Evolutionary conservation across 2,113 vertebrate species (phyloP), one percentile per base, ranked within the genome.

Genomic region (Lota lota): DNA sequence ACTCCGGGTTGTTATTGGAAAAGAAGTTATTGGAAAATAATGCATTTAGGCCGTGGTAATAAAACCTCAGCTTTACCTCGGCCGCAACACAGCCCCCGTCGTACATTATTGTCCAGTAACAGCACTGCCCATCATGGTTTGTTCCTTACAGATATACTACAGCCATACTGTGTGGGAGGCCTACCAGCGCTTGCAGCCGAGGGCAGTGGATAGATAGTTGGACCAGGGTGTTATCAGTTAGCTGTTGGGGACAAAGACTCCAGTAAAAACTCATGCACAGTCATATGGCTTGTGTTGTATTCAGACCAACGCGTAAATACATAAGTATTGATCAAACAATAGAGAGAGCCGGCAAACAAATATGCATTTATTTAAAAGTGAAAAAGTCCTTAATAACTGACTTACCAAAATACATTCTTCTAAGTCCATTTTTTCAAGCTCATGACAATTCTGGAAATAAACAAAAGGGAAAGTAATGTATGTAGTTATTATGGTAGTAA

Each of bases 331-430:
- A 11, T n/a, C 17, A 18, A 56, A 56, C 53, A 56, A n/a, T 14
- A 47, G 7, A 10, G 40, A 47, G 40, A 47, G 7, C 10, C 5
- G 36, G 5, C 36, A 1, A 33, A 40, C 0, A 56, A 6, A 7
- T 56, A 56, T n/a, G 16, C 17, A 56, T 17, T 5, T n/a, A 56
- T 17, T 47, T 14, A 1, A n/a, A 56, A 53, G 11, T 53, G 16
- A 53, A 53, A 2, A 53, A 56, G 58, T 60, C 5, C 19, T 60
- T 19, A 4, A 22, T 28, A 76, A 65, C 64, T 6, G 24, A 79
- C 94, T 95, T 88, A 97, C 95, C 94, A 97, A 90, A 89, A 95
- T 91, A 84, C 95, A 96, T 83, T 97, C 95, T 90, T 97, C 95
- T 67, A 97, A 92, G 83, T 97, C 95, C 95, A 97, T 96, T 92